Evolutionary conservation across 92 coral and sea anemone species (phyloP).

Genomic region (Scolanthus callimorphus): DNA sequence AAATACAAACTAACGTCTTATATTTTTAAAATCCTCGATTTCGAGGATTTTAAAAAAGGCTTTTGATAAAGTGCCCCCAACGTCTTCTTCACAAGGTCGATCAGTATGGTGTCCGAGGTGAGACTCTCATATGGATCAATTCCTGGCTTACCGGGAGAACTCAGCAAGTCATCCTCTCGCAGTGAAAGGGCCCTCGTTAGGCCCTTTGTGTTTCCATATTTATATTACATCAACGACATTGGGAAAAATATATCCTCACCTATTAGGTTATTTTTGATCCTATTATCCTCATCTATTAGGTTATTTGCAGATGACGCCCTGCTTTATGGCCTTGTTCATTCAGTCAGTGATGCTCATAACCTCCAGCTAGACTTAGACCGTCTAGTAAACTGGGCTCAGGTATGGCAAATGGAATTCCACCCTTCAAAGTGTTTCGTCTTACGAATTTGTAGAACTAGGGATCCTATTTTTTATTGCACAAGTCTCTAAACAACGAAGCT

Average conservation of each 20-base stretch:
- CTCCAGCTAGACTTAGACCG: not conserved
- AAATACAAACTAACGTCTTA: no score
- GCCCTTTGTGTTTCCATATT: conserved; percentile 4
- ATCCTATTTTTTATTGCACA: not conserved
- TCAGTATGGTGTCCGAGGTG: conserved; percentile 18
- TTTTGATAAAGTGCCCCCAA: conserved; percentile 33
- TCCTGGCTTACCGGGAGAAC: conserved; percentile 18
- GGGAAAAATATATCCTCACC: not conserved
- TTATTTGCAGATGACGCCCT: not conserved
- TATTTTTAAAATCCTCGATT: no score
- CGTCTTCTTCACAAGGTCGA: conserved; percentile 21
- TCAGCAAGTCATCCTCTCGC: conserved; percentile 15
- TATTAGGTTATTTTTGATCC: no score
- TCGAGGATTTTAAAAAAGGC: no score
- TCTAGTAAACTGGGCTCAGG: not conserved
- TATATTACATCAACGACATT: not conserved
- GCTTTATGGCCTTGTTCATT: not conserved
- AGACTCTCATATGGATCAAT: conserved; percentile 24
- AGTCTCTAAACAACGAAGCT: not conserved
- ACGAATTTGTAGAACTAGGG: not conserved
- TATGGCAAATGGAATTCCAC: conserved; percentile 1
- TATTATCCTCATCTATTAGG: no score
- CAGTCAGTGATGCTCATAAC: not conserved
- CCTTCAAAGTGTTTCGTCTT: not conserved
- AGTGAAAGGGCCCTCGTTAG: conserved; percentile 22